phyloP scores from a whole-genome alignment of 2,888 invertebrate species.

The Synergus itoensis region DNA sequence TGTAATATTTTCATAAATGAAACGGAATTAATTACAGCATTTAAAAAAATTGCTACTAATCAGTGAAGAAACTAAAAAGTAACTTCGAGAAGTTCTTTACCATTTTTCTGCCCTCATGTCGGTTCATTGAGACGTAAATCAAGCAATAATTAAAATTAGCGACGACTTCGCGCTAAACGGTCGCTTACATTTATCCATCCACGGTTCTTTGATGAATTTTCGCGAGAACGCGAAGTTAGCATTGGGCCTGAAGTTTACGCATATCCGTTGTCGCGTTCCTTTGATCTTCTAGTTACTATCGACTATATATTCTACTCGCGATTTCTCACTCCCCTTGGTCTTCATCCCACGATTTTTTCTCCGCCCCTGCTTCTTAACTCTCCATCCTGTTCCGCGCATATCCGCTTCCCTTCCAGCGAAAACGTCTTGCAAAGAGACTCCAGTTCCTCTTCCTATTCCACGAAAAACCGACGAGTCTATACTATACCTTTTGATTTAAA shows the following conservation, averaged over 20 bases:
- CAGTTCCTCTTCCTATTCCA: slow-evolving; percentile 38
- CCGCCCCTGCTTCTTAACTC: slow-evolving; percentile 1
- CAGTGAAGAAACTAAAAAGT: no score
- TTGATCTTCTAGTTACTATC: slow-evolving; percentile 72
- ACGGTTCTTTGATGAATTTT: slow-evolving; percentile 75
- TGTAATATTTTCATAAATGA: no score
- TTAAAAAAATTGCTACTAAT: no score
- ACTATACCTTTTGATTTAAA: neutral
- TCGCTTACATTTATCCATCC: slow-evolving; percentile 75
- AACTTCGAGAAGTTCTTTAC: neutral
- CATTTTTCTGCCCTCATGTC: neutral
- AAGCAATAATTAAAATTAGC: slow-evolving; percentile 76
- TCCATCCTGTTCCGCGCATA: slow-evolving; percentile 28
- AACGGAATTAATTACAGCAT: no score
- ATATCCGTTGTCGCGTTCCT: slow-evolving; percentile 76
- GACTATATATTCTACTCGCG: slow-evolving; percentile 53
- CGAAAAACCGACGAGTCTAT: neutral
- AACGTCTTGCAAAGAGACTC: slow-evolving; percentile 19
- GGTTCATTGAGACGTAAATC: slow-evolving; percentile 66
- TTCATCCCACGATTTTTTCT: slow-evolving; percentile 29
- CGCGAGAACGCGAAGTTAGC: slow-evolving; percentile 62
- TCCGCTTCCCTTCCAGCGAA: slow-evolving; percentile 38
- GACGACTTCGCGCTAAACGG: slow-evolving; percentile 75
- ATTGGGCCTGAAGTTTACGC: slow-evolving; percentile 70
- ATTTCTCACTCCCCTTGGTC: slow-evolving; percentile 44